Conservation (phyloP, 2,888 invertebrate genomes). For the Sminthurinus aureus region DNA sequence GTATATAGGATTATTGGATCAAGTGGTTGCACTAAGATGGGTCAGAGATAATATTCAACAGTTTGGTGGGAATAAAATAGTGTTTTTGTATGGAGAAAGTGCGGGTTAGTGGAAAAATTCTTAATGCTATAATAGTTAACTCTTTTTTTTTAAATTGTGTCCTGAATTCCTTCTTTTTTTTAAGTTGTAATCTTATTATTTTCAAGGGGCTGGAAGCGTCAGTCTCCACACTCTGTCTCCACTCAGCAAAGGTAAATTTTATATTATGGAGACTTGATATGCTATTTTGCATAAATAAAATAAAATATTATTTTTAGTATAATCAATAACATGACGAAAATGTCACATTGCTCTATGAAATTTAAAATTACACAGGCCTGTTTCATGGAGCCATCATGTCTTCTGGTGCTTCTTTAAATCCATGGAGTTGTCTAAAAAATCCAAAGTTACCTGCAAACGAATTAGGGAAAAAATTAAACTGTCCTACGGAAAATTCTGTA, state of each 20-base stretch:
- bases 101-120: background rate
- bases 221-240: conserved; percentile 13
- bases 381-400: conserved; percentile 49
- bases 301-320: too few relatives aligned
- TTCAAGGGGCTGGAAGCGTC: background rate
- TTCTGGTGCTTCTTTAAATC: conserved; percentile 50
- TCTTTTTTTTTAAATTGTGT: too few relatives aligned
- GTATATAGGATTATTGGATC: conserved; percentile 45
- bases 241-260: conserved; percentile 29
- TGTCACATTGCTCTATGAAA: too few relatives aligned
- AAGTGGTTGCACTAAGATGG: conserved; percentile 40
- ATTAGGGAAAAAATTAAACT: conserved; percentile 48
- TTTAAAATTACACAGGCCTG: too few relatives aligned
- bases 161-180: too few relatives aligned
- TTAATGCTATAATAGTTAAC: too few relatives aligned
- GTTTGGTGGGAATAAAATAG: conserved; percentile 31
- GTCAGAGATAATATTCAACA: conserved; percentile 12
- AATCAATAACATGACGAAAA: too few relatives aligned
- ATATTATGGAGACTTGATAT: background rate
- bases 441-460: conserved; percentile 46
- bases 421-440: conserved; percentile 47
- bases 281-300: background rate
- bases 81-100: conserved; percentile 35
- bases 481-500: conserved; percentile 45
- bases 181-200: background rate